A percentile compares a stretch with the other conserved stretches of the same genome.
phyloP scores from a whole-genome alignment of 2,113 vertebrate species.

The Gulo gulo region DNA sequence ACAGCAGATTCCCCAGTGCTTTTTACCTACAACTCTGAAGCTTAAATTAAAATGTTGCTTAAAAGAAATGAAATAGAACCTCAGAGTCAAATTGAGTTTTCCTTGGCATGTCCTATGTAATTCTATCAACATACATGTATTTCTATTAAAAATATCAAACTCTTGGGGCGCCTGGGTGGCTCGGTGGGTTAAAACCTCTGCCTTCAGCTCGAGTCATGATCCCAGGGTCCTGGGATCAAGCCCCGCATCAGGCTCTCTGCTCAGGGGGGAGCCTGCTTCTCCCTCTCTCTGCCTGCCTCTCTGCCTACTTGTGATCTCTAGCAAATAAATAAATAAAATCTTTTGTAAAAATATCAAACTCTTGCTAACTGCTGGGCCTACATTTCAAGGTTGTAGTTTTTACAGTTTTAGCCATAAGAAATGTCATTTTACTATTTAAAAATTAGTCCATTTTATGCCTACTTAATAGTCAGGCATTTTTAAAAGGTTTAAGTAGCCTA shows the following conservation, averaged over 20 bases:
- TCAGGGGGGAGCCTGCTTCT: too few species aligned
- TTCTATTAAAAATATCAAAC: conserved; percentile 9
- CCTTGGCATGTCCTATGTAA: not conserved
- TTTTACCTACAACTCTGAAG: not conserved
- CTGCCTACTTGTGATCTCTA: too few species aligned
- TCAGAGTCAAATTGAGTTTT: not conserved
- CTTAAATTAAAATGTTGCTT: not conserved
- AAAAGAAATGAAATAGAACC: conserved; percentile 28
- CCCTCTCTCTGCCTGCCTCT: too few species aligned
- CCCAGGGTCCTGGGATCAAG: too few species aligned
- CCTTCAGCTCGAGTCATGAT: too few species aligned
- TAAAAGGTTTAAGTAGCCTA: not conserved
- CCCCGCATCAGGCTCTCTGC: too few species aligned
- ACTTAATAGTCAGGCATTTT: not conserved
- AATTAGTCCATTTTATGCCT: not conserved
- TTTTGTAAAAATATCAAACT: not conserved
- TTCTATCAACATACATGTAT: not conserved
- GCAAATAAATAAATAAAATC: too few species aligned
- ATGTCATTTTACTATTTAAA: not conserved
- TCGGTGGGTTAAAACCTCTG: too few species aligned
- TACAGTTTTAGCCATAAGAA: not conserved
- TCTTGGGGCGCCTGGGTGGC: not conserved
- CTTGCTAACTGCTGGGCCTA: not conserved
- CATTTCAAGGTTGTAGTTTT: not conserved
- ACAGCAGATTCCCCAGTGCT: not conserved